Base-by-base conservation (phyloP, 2,113 vertebrate genomes). In the Chaetodon trifascialis region DNA sequence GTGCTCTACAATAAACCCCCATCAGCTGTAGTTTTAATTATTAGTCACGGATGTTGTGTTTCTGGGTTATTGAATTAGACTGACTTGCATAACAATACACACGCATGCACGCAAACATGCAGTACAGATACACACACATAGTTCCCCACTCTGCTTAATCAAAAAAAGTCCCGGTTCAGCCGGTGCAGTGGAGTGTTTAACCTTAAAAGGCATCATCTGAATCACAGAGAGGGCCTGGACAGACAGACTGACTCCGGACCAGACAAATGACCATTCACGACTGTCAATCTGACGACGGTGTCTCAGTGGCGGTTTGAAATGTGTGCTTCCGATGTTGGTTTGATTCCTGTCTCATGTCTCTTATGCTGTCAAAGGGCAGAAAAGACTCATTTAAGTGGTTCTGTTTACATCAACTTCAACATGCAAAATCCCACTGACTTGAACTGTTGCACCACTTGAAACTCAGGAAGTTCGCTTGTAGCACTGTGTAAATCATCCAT, bases 191-290 rank as follows among this genome's bases (percentile, higher is more conserved):
- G 44, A 73, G 55, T 9, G 36, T 84, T 84, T 86, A 44, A 59
- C 88, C 88, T 79, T 88, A 88, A 88, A 91, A 91, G 90, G 88
- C 65, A 54, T 81, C 67, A 46, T 83, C 56, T 74, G 63, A 74
- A 52, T 8, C n/a, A 4, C 68, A 21, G 69, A 51, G 30, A 5
- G 0, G 30, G 54, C 3, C 11, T 16, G 62, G 58, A 83, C 70
- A 65, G 78, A 89, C 87, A 65, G 47, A 1, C 19, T 21, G 83
- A 72, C 78, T 87, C 64, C 77, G 42, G 40, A 47, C 80, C 77
- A n/a, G 11, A 76, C 73, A 40, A 55, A 55, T 68, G 40, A 12
- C 58, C 30, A 8, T 70, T 83, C 70, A 66, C 16, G 2, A 55
- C 42, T 47, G 72, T 83, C 82, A 62, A 17, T 82, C 71, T 21